These are phyloP conservation scores for Teleopsis dalmanni DNA, from an alignment of 1,140 invertebrate species.

Conservation along the genomic window DNA sequence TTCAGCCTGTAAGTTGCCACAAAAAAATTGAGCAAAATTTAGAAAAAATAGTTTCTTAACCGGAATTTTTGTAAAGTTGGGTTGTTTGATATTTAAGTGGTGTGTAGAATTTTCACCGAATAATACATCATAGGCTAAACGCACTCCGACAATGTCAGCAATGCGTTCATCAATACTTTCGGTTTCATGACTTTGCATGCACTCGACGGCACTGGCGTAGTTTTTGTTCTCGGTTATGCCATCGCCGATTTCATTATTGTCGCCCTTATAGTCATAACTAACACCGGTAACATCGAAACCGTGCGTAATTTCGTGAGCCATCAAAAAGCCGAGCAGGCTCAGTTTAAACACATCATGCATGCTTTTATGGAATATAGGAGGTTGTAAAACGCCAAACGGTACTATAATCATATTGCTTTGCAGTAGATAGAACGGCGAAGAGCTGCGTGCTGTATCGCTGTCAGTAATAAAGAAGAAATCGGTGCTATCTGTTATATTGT, in stretches of 20 bases:
- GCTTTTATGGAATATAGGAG: conserved; percentile 18
- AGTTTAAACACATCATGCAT: conserved; percentile 28
- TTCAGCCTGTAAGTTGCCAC: conserved; percentile 10
- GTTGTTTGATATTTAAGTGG: background rate
- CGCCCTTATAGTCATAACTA: conserved; percentile 16
- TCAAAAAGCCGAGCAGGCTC: conserved; percentile 28
- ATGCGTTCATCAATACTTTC: conserved; percentile 22
- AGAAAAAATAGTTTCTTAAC: conserved; percentile 26
- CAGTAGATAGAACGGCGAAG: conserved; percentile 21
- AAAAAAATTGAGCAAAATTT: conserved; percentile 33
- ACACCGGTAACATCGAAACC: conserved; percentile 21
- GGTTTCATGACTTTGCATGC: conserved; percentile 18
- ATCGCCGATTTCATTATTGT: background rate
- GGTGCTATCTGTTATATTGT: background rate
- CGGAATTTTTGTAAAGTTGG: conserved; percentile 2
- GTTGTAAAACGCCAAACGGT: conserved; percentile 25
- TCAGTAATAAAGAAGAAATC: conserved; percentile 17
- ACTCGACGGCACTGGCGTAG: conserved; percentile 12
- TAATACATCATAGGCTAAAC: conserved; percentile 23
- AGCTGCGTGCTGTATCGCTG: conserved; percentile 13
- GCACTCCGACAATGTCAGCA: conserved; percentile 26
- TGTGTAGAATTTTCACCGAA: conserved; percentile 4
- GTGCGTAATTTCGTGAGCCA: conserved; percentile 30
- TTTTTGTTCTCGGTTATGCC: background rate
- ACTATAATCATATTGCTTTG: conserved; percentile 23